Evolutionary conservation across 2,113 vertebrate species (phyloP).

Genomic region (Panthera uncia): DNA sequence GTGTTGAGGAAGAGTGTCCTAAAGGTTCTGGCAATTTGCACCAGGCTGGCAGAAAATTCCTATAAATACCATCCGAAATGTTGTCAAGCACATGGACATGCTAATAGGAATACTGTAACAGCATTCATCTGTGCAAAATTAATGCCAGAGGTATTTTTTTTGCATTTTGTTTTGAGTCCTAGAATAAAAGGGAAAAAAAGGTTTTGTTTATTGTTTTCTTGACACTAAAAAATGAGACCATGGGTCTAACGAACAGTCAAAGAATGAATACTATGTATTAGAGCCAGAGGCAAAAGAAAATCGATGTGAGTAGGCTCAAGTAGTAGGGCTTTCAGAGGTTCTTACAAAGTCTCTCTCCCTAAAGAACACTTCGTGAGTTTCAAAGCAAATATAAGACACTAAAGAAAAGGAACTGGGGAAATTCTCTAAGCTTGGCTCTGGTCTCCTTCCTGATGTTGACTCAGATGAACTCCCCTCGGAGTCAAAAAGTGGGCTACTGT

Average conservation of each 20-base stretch:
- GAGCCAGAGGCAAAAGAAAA: conserved; percentile 71
- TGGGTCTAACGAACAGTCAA: conserved; percentile 65
- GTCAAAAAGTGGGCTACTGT: background rate
- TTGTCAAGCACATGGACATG: conserved; percentile 67
- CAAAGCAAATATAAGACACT: conserved; percentile 9
- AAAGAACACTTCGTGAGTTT: conserved; percentile 60
- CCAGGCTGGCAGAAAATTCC: conserved; percentile 63
- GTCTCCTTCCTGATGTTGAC: background rate
- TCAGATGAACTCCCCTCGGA: background rate
- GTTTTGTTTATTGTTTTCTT: conserved; percentile 70
- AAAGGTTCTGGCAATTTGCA: conserved; percentile 79
- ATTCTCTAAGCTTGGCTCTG: background rate
- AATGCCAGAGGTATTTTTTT: conserved; percentile 69
- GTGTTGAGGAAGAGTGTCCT: conserved; percentile 56
- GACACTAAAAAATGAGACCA: conserved; percentile 61
- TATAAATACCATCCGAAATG: conserved; percentile 75
- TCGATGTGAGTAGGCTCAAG: background rate
- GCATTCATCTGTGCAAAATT: conserved; percentile 75
- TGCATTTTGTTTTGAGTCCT: conserved; percentile 59
- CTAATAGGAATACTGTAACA: conserved; percentile 72
- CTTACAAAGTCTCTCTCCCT: background rate
- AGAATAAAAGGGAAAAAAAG: conserved; percentile 39
- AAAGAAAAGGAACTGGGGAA: conserved; percentile 3
- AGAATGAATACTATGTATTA: conserved; percentile 39
- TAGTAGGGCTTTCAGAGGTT: conserved; percentile 33